Percentiles rank a stretch among this genome's conserved stretches.
Evolutionary conservation across 2,888 invertebrate species (phyloP).

Genomic region (Agonopterix alstromeriana): DNA sequence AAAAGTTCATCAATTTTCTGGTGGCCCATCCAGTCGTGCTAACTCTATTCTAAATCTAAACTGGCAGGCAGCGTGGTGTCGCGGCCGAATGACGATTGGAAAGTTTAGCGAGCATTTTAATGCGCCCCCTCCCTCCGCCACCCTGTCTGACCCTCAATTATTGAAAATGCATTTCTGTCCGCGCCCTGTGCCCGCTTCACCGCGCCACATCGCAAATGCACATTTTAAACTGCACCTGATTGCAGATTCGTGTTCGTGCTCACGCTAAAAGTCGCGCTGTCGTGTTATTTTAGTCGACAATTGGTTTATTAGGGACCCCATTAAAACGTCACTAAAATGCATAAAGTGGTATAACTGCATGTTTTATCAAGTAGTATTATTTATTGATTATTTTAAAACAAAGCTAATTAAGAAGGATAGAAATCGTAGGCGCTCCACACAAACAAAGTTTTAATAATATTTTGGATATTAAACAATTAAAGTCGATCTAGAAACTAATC

Average conservation of each 20-base stretch:
- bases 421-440: too few species aligned
- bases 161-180: constrained; percentile 73
- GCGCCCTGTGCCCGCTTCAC: constrained; percentile 55
- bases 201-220: constrained; percentile 69
- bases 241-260: constrained; percentile 68
- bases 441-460: too few species aligned
- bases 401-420: too few species aligned
- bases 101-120: constrained; percentile 68
- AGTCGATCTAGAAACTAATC: too few species aligned
- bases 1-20: not conserved
- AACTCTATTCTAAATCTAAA: not conserved
- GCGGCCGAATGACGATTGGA: constrained; percentile 32
- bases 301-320: not conserved
- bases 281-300: constrained; percentile 46
- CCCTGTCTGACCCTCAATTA: constrained; percentile 76
- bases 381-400: too few species aligned
- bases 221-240: constrained; percentile 76
- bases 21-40: not conserved
- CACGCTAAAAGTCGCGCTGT: constrained; percentile 64
- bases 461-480: too few species aligned
- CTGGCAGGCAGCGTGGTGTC: not conserved
- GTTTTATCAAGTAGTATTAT: too few species aligned
- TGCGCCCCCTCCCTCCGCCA: constrained; percentile 56
- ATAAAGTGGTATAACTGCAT: too few species aligned
- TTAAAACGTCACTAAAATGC: not conserved